Evolutionary conservation across 2,888 invertebrate genomes (phyloP), one percentile per base, ranked within the genome.

Genomic region (Bugula neritina): DNA sequence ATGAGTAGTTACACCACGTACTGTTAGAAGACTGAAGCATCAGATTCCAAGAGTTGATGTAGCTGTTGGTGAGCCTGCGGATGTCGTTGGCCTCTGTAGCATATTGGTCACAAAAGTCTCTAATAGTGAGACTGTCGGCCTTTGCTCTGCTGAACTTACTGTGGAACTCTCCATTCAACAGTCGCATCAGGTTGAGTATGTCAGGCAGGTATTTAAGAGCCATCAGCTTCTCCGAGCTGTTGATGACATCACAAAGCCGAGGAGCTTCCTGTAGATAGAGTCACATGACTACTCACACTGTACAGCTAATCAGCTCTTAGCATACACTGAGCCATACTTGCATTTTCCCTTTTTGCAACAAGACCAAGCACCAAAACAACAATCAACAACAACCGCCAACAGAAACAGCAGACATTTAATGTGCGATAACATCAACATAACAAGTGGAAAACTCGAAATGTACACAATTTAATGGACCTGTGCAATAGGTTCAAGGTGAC

Each of bases 141-240:
- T 63, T 27, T 13, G 63, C 63, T 63, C 63, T 63, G 63, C 63
- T 63, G 31, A 31, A 31, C 34, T 63, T 27, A 31, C 63, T 63
- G 63, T 63, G 63, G 31, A 63, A 63, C 34, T 21, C 10, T 21
- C 31, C 34, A 34, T 27, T 63, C 25, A 63, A 2, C 34, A 63
- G 5, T 31, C 63, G 27, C 31, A 63, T 27, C 31, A 63, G 31
- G n/a, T n/a, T 21, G 5, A 63, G 63, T 13, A 63, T 25, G n/a
- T 63, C 27, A 17, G 63, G 63, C 10, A 63, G 63, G 27, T 63
- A 31, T 3, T n/a, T 31, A 13, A 63, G 25, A 31, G 63, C 63
- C 17, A 27, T 29, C 63, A 63, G 34, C 3, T 31, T 63, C 63
- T 25, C 10, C 3, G 13, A 63, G 63, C 31, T 63, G 63, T 63